These are phyloP conservation scores for Rhinogobius similis DNA, from an alignment of 2,113 vertebrate species.

Conservation along the genomic window DNA sequence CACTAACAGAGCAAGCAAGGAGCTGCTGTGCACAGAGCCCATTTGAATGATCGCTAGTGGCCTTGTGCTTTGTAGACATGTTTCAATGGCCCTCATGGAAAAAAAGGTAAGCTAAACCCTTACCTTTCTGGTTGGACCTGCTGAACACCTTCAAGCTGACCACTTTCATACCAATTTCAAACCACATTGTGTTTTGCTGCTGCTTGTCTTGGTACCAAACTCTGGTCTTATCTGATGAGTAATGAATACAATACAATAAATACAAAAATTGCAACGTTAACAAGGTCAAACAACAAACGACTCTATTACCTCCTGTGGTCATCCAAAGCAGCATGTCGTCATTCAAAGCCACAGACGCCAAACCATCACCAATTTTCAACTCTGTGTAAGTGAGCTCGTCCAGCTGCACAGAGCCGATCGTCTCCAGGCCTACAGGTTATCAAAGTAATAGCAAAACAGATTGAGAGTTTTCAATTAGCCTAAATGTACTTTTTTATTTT, in stretches of 20 bases:
- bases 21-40: no score
- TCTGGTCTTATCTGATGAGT: conserved; percentile 73
- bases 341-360: conserved; percentile 74
- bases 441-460: no score
- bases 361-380: conserved; percentile 67
- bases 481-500: no score
- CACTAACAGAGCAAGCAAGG: no score
- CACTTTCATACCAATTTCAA: conserved; percentile 78
- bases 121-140: conserved; percentile 82
- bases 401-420: conserved; percentile 74
- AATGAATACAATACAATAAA: not conserved
- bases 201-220: conserved; percentile 83
- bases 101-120: no score
- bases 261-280: not conserved
- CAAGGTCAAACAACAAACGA: not conserved
- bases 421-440: conserved; percentile 80
- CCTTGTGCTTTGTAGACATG: no score
- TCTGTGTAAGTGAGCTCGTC: conserved; percentile 81
- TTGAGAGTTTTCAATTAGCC: no score
- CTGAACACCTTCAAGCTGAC: conserved; percentile 82
- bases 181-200: conserved; percentile 79
- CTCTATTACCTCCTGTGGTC: conserved; percentile 72
- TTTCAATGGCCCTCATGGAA: no score
- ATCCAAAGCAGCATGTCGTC: conserved; percentile 84
- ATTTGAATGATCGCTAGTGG: no score